Conservation (phyloP, 2,797 vertebrate genomes). For the Ara ararauna region DNA sequence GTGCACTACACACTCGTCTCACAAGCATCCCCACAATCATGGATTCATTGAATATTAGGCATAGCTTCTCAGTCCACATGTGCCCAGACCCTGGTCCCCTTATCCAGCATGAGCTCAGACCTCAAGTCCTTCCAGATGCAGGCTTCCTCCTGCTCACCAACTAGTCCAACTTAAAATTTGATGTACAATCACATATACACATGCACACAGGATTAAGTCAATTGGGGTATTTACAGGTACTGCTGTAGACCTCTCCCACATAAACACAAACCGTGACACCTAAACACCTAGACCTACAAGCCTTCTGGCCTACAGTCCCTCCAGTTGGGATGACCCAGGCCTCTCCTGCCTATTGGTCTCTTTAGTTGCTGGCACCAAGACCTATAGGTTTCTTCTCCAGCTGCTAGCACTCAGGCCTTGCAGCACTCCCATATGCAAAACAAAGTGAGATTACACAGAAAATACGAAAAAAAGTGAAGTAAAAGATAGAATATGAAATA, state of each 20-base stretch:
- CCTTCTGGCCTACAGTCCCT: background rate
- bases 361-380: background rate
- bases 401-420: background rate
- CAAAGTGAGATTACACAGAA: background rate
- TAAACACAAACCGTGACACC: background rate
- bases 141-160: background rate
- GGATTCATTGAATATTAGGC: background rate
- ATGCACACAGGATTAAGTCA: background rate
- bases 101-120: background rate
- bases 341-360: background rate
- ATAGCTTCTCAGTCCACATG: background rate
- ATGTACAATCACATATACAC: background rate
- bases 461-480: background rate
- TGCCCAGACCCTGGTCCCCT: background rate
- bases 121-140: background rate
- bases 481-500: background rate
- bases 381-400: background rate
- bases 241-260: background rate
- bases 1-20: background rate
- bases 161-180: background rate
- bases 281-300: background rate
- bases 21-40: background rate
- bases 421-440: background rate
- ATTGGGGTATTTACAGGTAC: background rate
- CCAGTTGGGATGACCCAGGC: rapidly evolving